Conservation (phyloP, 2,888 invertebrate species). For the Cenopis cana region DNA sequence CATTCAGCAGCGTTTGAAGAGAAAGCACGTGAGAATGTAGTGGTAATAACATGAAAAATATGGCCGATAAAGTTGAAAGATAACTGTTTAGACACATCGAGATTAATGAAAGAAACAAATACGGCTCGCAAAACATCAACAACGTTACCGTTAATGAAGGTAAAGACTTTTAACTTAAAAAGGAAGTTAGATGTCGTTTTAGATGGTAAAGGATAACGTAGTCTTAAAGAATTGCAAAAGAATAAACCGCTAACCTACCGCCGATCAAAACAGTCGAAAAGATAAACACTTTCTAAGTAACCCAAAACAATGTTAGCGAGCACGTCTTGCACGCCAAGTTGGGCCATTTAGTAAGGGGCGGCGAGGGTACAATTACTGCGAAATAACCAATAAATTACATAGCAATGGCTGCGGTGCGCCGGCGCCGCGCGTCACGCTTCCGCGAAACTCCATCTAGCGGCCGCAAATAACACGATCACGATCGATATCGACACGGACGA, state of each 20-base stretch:
- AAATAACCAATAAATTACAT: conserved; percentile 69
- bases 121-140: neutral
- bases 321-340: conserved; percentile 57
- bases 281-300: conserved; percentile 47
- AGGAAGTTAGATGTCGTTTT: neutral
- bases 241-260: conserved; percentile 30
- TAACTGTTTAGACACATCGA: neutral
- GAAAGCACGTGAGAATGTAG: conserved; percentile 17
- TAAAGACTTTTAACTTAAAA: too few relatives aligned
- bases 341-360: conserved; percentile 69
- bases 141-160: neutral
- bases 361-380: conserved; percentile 75
- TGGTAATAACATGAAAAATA: neutral
- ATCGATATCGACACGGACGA: conserved; percentile 61
- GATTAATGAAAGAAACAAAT: neutral
- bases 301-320: conserved; percentile 55
- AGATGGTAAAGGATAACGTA: neutral
- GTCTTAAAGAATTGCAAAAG: neutral
- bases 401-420: conserved; percentile 60
- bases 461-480: conserved; percentile 76
- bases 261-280: conserved; percentile 43
- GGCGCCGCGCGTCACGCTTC: conserved; percentile 79
- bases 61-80: neutral
- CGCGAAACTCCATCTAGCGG: conserved; percentile 76
- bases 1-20: conserved; percentile 30